Percentiles rank a stretch among this genome's conserved stretches.
Evolutionary conservation across 2,113 vertebrate species (phyloP).

Genomic region (Chroicocephalus ridibundus): DNA sequence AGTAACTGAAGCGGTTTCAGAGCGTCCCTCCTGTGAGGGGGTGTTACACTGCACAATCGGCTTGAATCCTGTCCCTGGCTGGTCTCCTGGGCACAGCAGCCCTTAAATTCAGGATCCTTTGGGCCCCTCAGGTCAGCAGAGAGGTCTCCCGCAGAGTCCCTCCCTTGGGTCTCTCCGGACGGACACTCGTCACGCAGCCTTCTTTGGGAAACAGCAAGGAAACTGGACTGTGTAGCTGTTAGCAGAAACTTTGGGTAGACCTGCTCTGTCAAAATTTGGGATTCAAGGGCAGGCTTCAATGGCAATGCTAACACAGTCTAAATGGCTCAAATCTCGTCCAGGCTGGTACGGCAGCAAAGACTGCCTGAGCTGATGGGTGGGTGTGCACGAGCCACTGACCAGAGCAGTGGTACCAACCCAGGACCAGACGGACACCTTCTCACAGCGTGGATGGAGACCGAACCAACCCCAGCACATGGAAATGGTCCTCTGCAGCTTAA

Average conservation of each 20-base stretch:
- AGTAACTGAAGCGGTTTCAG: neutral
- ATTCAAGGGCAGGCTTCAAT: neutral
- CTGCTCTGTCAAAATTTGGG: neutral
- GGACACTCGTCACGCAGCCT: neutral
- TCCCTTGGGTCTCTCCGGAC: accelerated
- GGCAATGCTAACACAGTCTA: neutral
- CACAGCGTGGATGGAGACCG: neutral
- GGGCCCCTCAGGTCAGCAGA: neutral
- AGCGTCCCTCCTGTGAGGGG: neutral
- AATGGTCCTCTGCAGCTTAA: neutral
- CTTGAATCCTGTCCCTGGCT: neutral
- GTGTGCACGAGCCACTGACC: neutral
- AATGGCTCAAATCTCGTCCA: neutral
- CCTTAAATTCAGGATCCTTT: neutral
- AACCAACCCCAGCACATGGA: neutral
- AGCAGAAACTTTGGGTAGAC: neutral
- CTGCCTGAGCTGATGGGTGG: accelerated
- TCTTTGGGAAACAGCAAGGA: neutral
- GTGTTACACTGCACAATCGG: neutral
- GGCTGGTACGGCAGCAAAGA: neutral
- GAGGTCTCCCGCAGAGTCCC: neutral
- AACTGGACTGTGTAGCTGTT: neutral
- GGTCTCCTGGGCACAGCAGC: neutral
- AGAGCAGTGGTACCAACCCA: neutral
- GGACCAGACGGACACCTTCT: neutral